Evolutionary conservation across 2,888 invertebrate genomes (phyloP).

Genomic region (Xiphydria camelus): DNA sequence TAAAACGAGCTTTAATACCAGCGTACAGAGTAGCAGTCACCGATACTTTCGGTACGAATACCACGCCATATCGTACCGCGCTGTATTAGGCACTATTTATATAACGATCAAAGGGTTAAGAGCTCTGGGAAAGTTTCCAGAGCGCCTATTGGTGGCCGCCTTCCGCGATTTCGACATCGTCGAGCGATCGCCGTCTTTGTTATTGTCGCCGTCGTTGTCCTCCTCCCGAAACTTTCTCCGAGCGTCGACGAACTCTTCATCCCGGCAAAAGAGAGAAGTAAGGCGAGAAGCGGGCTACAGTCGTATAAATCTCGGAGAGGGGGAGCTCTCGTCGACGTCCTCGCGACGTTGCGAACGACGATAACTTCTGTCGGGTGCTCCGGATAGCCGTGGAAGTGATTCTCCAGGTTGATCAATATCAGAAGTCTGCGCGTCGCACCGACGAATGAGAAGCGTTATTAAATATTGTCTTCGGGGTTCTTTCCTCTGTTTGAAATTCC

Average conservation of each 20-base stretch:
- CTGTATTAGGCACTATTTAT: slow-evolving; percentile 24
- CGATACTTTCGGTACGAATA: no score
- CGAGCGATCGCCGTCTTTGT: slow-evolving; percentile 42
- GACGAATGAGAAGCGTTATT: no score
- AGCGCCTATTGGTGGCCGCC: slow-evolving; percentile 37
- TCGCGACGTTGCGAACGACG: slow-evolving; percentile 1
- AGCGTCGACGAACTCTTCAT: slow-evolving; percentile 21
- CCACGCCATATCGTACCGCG: no score
- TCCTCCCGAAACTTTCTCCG: slow-evolving; percentile 42
- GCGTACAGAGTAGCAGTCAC: no score
- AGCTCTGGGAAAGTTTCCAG: slow-evolving; percentile 43
- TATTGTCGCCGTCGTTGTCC: slow-evolving; percentile 19
- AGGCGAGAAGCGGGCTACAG: background rate
- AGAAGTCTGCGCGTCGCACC: no score
- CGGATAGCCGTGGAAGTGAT: no score
- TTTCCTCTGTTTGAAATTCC: no score
- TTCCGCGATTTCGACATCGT: slow-evolving; percentile 47
- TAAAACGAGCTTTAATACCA: no score
- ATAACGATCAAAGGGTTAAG: slow-evolving; percentile 44
- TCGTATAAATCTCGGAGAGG: no score
- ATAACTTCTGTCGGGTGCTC: no score
- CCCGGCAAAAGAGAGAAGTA: slow-evolving; percentile 4
- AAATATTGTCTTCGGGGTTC: no score
- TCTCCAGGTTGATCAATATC: no score
- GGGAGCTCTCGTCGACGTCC: background rate